Percentiles rank a stretch among this genome's conserved stretches.
phyloP scores from a whole-genome alignment of 2,113 vertebrate genomes.

The Pangasianodon hypophthalmus region DNA sequence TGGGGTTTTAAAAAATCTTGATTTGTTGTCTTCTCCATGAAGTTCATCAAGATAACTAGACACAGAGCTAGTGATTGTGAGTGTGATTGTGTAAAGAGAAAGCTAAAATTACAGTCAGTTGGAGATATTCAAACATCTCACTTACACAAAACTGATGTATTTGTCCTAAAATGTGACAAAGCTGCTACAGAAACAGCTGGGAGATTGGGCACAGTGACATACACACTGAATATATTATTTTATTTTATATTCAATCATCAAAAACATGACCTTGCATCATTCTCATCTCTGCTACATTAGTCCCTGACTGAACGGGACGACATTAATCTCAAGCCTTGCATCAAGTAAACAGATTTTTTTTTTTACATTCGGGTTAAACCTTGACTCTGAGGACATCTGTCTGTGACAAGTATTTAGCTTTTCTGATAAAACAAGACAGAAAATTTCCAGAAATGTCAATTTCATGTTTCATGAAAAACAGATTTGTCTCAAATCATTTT shows the following conservation, averaged over 20 bases:
- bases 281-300: neutral
- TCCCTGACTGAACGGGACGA: neutral
- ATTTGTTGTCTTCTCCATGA: neutral
- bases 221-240: neutral
- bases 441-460: neutral
- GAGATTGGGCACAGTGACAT: neutral
- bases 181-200: neutral
- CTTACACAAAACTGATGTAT: neutral
- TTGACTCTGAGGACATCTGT: neutral
- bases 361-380: neutral
- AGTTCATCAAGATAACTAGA: neutral
- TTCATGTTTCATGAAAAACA: neutral
- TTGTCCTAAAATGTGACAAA: neutral
- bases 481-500: constrained; percentile 12
- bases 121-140: neutral
- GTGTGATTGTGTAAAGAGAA: neutral
- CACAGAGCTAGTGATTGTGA: neutral
- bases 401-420: neutral
- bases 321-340: neutral
- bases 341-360: neutral
- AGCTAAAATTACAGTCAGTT: neutral
- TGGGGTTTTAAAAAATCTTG: neutral
- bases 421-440: neutral
- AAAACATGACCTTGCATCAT: constrained; percentile 1
- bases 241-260: neutral